phyloP scores from a whole-genome alignment of 2,888 invertebrate genomes.

The Hypena proboscidalis region DNA sequence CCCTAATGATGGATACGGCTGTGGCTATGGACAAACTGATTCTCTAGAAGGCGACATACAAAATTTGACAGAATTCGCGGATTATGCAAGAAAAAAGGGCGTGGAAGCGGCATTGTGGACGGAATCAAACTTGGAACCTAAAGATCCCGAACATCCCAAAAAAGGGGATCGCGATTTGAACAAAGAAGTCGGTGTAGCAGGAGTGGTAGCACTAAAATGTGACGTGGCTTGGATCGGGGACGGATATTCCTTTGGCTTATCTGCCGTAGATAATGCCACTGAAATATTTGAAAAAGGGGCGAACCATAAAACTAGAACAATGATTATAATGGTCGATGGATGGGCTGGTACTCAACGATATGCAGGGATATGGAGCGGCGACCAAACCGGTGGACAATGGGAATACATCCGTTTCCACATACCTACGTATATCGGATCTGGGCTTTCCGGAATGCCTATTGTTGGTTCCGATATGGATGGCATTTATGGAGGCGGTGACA shows the following conservation, averaged over 20 bases:
- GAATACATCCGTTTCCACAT: constrained; percentile 80
- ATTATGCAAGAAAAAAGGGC: constrained; percentile 65
- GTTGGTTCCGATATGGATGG: constrained; percentile 80
- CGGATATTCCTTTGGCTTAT: constrained; percentile 75
- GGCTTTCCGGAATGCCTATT: constrained; percentile 73
- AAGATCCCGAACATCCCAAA: constrained; percentile 67
- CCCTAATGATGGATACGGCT: constrained; percentile 79
- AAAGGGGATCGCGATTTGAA: constrained; percentile 76
- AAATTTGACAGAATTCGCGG: constrained; percentile 67
- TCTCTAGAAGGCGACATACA: constrained; percentile 71
- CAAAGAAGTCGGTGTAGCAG: constrained; percentile 68
- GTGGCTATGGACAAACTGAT: constrained; percentile 76
- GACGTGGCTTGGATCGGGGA: constrained; percentile 78
- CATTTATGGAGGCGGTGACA: constrained; percentile 67
- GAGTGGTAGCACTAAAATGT: constrained; percentile 74
- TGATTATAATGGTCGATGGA: constrained; percentile 77
- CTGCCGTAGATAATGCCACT: constrained; percentile 69
- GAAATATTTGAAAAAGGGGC: constrained; percentile 60
- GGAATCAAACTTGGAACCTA: constrained; percentile 71
- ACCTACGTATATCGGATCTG: constrained; percentile 75
- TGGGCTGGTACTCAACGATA: constrained; percentile 79
- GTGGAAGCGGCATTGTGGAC: constrained; percentile 77
- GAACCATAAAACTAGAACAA: constrained; percentile 52
- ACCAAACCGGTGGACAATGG: constrained; percentile 77
- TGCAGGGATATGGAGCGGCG: constrained; percentile 76